Evolutionary conservation across 1,140 invertebrate genomes (phyloP).

Genomic region (Nixonia krombeini): DNA sequence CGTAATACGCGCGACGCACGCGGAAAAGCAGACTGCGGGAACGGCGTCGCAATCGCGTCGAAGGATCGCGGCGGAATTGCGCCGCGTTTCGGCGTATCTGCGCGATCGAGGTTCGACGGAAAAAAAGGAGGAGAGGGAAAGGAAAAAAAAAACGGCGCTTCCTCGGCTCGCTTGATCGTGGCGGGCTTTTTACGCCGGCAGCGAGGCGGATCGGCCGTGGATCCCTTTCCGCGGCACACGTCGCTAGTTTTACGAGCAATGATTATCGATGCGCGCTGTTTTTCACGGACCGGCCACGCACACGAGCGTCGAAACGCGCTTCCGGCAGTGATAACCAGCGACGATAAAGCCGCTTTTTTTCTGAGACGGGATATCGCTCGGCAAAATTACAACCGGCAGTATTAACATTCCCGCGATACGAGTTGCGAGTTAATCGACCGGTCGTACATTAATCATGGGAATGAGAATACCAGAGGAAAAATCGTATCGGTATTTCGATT

Average conservation of each 20-base stretch:
- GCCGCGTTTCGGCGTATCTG: slow-evolving; percentile 8
- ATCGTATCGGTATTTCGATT: too few species aligned
- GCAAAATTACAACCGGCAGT: slow-evolving; percentile 24
- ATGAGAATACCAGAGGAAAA: too few species aligned
- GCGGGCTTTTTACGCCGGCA: slow-evolving; percentile 1
- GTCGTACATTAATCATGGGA: too few species aligned
- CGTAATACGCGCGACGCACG: slow-evolving; percentile 34
- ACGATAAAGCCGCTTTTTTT: slow-evolving; percentile 43
- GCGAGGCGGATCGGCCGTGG: slow-evolving; percentile 22
- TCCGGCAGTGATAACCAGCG: slow-evolving; percentile 42
- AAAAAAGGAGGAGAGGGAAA: too few species aligned
- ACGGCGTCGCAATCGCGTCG: slow-evolving; percentile 28
- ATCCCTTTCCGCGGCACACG: slow-evolving; percentile 46
- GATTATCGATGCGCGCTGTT: slow-evolving; percentile 54
- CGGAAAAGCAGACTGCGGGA: slow-evolving; percentile 21
- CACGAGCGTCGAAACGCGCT: slow-evolving; percentile 2
- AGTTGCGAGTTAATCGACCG: slow-evolving; percentile 20
- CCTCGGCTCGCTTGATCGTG: slow-evolving; percentile 2
- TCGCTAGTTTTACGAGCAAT: slow-evolving; percentile 56
- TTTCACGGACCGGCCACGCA: slow-evolving; percentile 28
- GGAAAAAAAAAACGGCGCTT: slow-evolving; percentile 17
- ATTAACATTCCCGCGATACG: slow-evolving; percentile 27
- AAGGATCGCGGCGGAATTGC: slow-evolving; percentile 29
- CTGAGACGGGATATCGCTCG: slow-evolving; percentile 28
- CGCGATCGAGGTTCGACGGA: slow-evolving; percentile 27